Conservation (phyloP, 2,113 vertebrate genomes). For the Pipra filicauda region DNA sequence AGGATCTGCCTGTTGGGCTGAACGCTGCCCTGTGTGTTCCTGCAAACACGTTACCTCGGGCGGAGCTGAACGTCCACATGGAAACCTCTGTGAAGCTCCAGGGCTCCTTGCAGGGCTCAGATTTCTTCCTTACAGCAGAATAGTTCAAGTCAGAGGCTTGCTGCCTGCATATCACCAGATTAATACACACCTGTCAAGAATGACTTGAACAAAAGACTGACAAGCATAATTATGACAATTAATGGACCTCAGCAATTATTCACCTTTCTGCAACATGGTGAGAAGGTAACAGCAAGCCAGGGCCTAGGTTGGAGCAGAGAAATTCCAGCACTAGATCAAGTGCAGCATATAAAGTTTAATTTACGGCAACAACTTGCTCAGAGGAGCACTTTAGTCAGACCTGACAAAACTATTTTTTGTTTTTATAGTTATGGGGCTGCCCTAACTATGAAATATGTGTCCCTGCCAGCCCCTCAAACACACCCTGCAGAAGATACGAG, state of each 20-base stretch:
- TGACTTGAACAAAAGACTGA: neutral
- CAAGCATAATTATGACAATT: neutral
- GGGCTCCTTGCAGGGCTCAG: neutral
- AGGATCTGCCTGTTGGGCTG: neutral
- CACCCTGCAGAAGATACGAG: fast-evolving
- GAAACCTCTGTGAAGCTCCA: neutral
- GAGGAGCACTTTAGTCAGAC: neutral
- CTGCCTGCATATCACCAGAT: neutral
- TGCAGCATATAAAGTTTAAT: neutral
- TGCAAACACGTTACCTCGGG: neutral
- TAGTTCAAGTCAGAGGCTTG: neutral
- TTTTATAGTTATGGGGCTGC: neutral
- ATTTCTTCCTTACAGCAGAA: neutral
- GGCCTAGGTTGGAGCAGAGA: neutral
- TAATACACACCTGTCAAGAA: neutral
- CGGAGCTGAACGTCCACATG: fast-evolving
- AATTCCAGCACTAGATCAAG: neutral
- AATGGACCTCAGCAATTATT: neutral
- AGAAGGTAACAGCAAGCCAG: neutral
- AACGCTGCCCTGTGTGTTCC: fast-evolving
- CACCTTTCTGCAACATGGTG: neutral
- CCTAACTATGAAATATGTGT: neutral
- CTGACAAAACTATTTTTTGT: neutral
- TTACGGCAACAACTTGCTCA: neutral
- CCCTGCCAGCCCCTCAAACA: neutral